Conservation (phyloP, 2,797 vertebrate genomes). For the Malacoraja senta region DNA sequence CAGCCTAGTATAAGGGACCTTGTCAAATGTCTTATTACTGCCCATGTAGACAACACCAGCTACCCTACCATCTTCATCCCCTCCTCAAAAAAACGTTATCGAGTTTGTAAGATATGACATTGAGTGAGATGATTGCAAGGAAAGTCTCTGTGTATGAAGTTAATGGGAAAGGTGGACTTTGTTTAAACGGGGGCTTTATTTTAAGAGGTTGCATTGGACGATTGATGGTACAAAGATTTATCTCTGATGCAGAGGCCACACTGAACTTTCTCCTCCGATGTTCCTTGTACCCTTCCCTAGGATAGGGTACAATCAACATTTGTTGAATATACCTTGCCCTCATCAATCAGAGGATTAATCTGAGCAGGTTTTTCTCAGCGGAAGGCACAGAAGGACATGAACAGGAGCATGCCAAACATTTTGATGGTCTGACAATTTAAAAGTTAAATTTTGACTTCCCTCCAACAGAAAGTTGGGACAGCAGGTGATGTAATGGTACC, state of each 20-base stretch:
- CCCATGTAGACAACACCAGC: too few species aligned
- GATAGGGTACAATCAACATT: background rate
- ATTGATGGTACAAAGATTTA: background rate
- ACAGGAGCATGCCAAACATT: background rate
- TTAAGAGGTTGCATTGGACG: background rate
- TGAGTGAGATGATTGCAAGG: background rate
- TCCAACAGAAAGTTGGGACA: background rate
- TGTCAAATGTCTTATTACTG: too few species aligned
- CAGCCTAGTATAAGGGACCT: too few species aligned
- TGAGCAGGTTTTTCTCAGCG: background rate
- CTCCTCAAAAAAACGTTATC: too few species aligned
- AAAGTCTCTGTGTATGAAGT: background rate
- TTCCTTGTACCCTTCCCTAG: background rate
- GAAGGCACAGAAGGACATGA: background rate
- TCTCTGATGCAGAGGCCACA: background rate
- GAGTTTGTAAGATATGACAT: too few species aligned
- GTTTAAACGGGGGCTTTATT: background rate
- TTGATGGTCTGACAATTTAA: background rate
- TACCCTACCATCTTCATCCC: too few species aligned
- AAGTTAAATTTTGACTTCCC: background rate
- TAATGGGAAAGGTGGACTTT: background rate
- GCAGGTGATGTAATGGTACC: background rate
- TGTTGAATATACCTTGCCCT: background rate
- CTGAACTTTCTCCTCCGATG: background rate
- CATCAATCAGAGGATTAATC: background rate